phyloP scores from a whole-genome alignment of 2,113 vertebrate genomes.

The Calidris pygmaea region DNA sequence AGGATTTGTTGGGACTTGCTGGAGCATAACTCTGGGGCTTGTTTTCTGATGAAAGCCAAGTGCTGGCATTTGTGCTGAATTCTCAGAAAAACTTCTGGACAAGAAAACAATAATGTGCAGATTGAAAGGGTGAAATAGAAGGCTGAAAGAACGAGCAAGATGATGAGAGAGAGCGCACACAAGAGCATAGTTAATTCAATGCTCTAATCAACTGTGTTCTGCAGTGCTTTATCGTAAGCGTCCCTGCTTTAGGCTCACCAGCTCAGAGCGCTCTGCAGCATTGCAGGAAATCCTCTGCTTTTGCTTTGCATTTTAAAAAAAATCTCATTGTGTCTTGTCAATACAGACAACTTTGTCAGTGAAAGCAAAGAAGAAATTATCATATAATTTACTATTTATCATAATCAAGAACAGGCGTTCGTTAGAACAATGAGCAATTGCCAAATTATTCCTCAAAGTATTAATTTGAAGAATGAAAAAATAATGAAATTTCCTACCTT shows the following conservation, averaged over 20 bases:
- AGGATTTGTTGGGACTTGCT: not conserved
- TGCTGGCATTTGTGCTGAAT: constrained; percentile 11
- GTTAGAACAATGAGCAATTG: constrained; percentile 39
- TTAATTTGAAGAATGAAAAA: constrained; percentile 15
- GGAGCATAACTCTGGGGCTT: not conserved
- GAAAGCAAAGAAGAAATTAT: constrained; percentile 19
- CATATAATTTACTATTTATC: constrained; percentile 22
- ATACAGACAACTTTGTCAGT: constrained; percentile 14
- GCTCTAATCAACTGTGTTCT: constrained; percentile 52
- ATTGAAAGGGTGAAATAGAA: constrained; percentile 23
- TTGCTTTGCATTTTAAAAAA: not conserved
- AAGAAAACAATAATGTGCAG: constrained; percentile 30
- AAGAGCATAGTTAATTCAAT: constrained; percentile 51
- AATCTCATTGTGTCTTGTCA: not conserved
- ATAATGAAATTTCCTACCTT: constrained; percentile 21
- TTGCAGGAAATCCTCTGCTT: constrained; percentile 53
- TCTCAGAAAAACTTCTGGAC: not conserved
- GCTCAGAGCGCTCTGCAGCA: constrained; percentile 47
- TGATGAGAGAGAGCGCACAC: not conserved
- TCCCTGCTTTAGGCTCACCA: constrained; percentile 37
- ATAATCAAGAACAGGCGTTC: constrained; percentile 18
- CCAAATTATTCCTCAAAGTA: constrained; percentile 13
- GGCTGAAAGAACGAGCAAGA: not conserved
- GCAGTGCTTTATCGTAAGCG: constrained; percentile 53
- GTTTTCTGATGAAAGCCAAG: not conserved